These are phyloP conservation scores for Lingula anatina DNA, from an alignment of 2,888 invertebrate genomes.

Conservation along the genomic window DNA sequence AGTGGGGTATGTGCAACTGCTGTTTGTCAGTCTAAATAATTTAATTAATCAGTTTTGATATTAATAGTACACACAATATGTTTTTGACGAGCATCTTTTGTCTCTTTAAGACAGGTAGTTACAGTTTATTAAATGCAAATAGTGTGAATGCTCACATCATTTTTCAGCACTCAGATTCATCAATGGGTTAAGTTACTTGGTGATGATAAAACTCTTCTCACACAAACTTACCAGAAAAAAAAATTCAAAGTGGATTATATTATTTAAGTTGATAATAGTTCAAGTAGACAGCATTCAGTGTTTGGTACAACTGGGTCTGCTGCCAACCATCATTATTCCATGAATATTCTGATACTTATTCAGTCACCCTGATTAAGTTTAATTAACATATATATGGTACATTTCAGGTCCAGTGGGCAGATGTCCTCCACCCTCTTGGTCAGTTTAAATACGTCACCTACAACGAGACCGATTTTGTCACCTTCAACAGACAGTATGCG, in stretches of 20 bases:
- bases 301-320: not conserved
- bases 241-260: too few relatives aligned
- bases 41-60: not conserved
- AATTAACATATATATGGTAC: slow-evolving; percentile 7
- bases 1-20: slow-evolving; percentile 9
- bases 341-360: too few relatives aligned
- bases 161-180: too few relatives aligned
- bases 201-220: too few relatives aligned
- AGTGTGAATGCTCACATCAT: too few relatives aligned
- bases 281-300: not conserved
- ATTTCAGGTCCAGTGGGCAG: slow-evolving; percentile 26
- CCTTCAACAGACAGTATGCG: slow-evolving; percentile 25
- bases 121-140: too few relatives aligned
- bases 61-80: not conserved
- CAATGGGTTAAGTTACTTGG: too few relatives aligned
- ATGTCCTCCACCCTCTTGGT: slow-evolving; percentile 20
- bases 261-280: too few relatives aligned
- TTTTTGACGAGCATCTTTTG: not conserved
- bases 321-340: slow-evolving; percentile 1
- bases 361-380: too few relatives aligned
- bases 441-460: slow-evolving; percentile 34
- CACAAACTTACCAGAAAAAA: too few relatives aligned
- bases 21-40: not conserved
- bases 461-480: slow-evolving; percentile 33
- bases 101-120: too few relatives aligned